phyloP scores from a whole-genome alignment of 2,888 invertebrate species.

The Drosophila borealis region DNA sequence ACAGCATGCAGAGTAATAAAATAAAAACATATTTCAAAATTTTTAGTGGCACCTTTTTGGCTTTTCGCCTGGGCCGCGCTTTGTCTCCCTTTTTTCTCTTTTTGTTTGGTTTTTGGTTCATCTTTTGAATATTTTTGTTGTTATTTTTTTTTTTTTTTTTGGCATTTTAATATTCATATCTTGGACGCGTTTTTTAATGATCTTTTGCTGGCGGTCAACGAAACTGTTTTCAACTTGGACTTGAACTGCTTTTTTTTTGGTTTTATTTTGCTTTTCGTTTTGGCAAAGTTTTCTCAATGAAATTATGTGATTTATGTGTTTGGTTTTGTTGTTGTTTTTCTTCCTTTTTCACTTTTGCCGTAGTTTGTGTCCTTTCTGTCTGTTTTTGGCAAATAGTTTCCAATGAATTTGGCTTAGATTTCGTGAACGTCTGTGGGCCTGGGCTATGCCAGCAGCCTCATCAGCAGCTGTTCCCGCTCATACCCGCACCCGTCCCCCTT shows the following conservation, averaged over 20 bases:
- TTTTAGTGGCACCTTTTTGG: conserved; percentile 78
- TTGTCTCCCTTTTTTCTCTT: conserved; percentile 32
- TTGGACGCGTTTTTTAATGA: conserved; percentile 73
- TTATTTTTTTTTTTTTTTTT: conserved; percentile 32
- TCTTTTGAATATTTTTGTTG: conserved; percentile 19
- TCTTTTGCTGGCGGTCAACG: conserved; percentile 72
- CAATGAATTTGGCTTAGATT: conserved; percentile 78
- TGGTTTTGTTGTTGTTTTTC: conserved; percentile 42
- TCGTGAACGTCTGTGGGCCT: conserved; percentile 36
- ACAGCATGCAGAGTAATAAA: conserved; percentile 80
- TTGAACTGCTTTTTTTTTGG: conserved; percentile 37
- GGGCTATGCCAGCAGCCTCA: conserved; percentile 3
- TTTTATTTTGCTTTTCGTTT: conserved; percentile 26
- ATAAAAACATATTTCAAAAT: conserved; percentile 81
- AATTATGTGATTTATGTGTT: conserved; percentile 81
- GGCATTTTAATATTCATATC: conserved; percentile 77
- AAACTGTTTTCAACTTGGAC: conserved; percentile 46
- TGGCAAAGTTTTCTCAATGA: conserved; percentile 80
- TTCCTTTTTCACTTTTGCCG: conserved; percentile 13
- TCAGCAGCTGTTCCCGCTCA: conserved; percentile 45
- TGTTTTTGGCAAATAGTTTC: conserved; percentile 81
- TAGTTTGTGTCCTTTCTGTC: conserved; percentile 47
- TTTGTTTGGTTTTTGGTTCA: conserved; percentile 24
- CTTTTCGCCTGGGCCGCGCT: conserved; percentile 22
- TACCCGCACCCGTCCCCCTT: conserved; percentile 5